Evolutionary conservation across 1,140 invertebrate genomes (phyloP).

Genomic region (Sipha flava): DNA sequence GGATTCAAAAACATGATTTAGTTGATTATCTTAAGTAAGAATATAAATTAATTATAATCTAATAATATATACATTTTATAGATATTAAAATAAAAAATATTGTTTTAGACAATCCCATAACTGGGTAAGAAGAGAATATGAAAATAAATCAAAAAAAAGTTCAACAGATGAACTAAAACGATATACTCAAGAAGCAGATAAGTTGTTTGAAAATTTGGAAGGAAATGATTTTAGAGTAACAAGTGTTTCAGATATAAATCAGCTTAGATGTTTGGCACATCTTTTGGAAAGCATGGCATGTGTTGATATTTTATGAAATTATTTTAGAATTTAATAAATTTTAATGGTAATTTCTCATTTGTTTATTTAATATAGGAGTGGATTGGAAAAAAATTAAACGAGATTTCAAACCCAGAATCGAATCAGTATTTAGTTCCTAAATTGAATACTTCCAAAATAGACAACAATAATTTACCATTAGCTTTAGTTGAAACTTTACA

Average conservation of each 20-base stretch:
- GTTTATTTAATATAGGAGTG: constrained; percentile 53
- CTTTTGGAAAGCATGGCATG: constrained; percentile 84
- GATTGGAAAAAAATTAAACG: constrained; percentile 51
- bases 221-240: constrained; percentile 75
- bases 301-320: constrained; percentile 16
- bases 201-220: constrained; percentile 77
- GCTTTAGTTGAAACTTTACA: constrained; percentile 34
- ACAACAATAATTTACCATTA: constrained; percentile 29
- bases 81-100: not conserved
- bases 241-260: constrained; percentile 72
- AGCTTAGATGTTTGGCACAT: constrained; percentile 72
- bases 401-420: constrained; percentile 26
- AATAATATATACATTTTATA: not conserved
- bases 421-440: constrained; percentile 14
- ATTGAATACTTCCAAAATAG: not conserved
- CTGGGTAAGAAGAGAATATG: constrained; percentile 62
- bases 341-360: too few relatives aligned
- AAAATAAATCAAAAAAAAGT: constrained; percentile 48
- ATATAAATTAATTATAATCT: not conserved
- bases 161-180: constrained; percentile 69
- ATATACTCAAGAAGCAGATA: constrained; percentile 82
- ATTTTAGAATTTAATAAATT: not conserved
- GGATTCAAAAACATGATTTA: constrained; percentile 92
- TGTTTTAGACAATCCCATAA: constrained; percentile 53
- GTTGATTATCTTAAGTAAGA: constrained; percentile 72